Conservation (phyloP, 1,140 invertebrate genomes). For the Anastatus disparis region DNA sequence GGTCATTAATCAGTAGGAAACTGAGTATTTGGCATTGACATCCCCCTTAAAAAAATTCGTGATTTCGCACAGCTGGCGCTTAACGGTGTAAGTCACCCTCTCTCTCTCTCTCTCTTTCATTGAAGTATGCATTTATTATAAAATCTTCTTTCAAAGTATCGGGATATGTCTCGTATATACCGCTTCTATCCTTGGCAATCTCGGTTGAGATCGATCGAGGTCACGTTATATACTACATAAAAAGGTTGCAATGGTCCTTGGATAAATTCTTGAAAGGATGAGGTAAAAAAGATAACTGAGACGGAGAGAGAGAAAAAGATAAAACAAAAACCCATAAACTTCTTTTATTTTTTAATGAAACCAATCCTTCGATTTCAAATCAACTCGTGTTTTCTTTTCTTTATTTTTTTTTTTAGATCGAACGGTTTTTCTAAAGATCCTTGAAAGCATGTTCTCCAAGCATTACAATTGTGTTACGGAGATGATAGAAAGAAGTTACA, state of each 20-base stretch:
- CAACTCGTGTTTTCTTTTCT: too few relatives aligned
- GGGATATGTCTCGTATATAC: too few relatives aligned
- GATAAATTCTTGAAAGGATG: not conserved
- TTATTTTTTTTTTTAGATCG: not conserved
- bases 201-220: conserved; percentile 11
- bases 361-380: not conserved
- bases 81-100: too few relatives aligned
- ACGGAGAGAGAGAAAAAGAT: not conserved
- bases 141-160: not conserved
- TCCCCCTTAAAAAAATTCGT: too few relatives aligned
- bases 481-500: not conserved
- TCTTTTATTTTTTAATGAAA: not conserved
- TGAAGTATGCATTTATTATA: too few relatives aligned
- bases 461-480: not conserved
- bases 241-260: conserved; percentile 26
- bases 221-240: not conserved
- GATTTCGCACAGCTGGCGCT: too few relatives aligned
- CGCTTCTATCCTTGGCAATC: conserved; percentile 23
- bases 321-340: not conserved
- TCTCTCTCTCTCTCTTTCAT: too few relatives aligned
- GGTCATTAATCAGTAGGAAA: too few relatives aligned
- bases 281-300: not conserved
- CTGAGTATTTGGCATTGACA: too few relatives aligned
- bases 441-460: not conserved
- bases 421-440: not conserved